Conservation (phyloP, 2,888 invertebrate genomes). For the Platerodrilus igneus region DNA sequence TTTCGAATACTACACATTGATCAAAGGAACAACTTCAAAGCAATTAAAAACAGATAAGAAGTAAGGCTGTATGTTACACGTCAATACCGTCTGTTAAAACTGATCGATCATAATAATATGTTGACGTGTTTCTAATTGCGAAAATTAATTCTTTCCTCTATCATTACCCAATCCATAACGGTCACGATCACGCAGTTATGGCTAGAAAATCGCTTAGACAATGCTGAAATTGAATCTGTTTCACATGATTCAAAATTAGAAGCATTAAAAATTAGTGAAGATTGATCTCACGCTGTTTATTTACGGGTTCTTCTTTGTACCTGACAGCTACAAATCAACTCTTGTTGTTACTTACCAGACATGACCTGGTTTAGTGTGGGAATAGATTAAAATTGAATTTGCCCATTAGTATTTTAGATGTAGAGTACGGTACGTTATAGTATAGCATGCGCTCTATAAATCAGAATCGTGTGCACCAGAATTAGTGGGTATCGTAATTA, state of each 20-base stretch:
- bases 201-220: constrained; percentile 19
- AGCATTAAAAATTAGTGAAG: constrained; percentile 25
- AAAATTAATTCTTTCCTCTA: constrained; percentile 19
- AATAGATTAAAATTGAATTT: constrained; percentile 26
- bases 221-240: constrained; percentile 20
- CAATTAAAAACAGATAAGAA: too few relatives aligned
- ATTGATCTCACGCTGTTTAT: constrained; percentile 26
- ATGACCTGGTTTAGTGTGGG: constrained; percentile 26
- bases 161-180: constrained; percentile 20
- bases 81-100: constrained; percentile 4
- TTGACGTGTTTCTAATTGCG: constrained; percentile 21
- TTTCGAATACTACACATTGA: too few relatives aligned
- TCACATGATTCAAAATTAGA: constrained; percentile 21
- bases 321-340: constrained; percentile 25
- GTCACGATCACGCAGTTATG: constrained; percentile 19
- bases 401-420: constrained; percentile 21
- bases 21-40: too few relatives aligned
- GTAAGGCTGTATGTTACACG: too few relatives aligned
- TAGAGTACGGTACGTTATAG: constrained; percentile 12
- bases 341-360: constrained; percentile 18
- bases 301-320: constrained; percentile 20
- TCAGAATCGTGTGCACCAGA: constrained; percentile 17
- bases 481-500: constrained; percentile 19
- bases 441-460: constrained; percentile 17
- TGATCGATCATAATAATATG: constrained; percentile 16